Evolutionary conservation across 2,888 invertebrate genomes (phyloP).

Genomic region (Eristalis pertinax): DNA sequence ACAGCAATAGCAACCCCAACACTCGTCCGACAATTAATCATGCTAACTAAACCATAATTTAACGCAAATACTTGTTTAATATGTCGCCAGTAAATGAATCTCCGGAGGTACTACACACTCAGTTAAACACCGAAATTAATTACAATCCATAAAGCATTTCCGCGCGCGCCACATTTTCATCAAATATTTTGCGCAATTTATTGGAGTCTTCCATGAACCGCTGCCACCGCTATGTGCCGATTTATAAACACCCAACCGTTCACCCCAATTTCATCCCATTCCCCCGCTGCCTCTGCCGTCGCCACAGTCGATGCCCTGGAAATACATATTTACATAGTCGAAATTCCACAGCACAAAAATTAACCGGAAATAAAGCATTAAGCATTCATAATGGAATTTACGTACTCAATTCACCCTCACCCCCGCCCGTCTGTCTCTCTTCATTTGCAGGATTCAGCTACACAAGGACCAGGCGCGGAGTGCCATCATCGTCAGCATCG

Average conservation of each 20-base stretch:
- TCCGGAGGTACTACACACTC: conserved; percentile 42
- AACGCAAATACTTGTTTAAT: conserved; percentile 68
- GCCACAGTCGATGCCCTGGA: neutral
- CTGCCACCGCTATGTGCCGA: neutral
- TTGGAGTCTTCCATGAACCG: conserved; percentile 43
- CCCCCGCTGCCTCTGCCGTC: neutral
- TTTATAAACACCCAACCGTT: neutral
- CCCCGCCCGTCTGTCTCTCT: conserved; percentile 21
- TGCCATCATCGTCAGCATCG: conserved; percentile 18
- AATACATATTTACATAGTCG: conserved; percentile 67
- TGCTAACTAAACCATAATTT: conserved; percentile 71
- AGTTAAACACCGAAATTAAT: conserved; percentile 69
- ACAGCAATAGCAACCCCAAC: neutral
- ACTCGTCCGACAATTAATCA: conserved; percentile 56
- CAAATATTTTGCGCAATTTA: conserved; percentile 70
- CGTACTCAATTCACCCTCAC: conserved; percentile 59
- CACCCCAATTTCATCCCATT: neutral
- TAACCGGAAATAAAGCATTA: conserved; percentile 72
- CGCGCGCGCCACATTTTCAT: conserved; percentile 52
- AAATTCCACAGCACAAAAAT: conserved; percentile 66
- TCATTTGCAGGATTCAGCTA: conserved; percentile 45
- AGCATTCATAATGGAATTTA: conserved; percentile 70
- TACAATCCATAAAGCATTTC: conserved; percentile 71
- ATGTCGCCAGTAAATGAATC: conserved; percentile 65
- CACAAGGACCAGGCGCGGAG: neutral